phyloP scores from a whole-genome alignment of 2,113 vertebrate species.

The Microcebus tavaratra region DNA sequence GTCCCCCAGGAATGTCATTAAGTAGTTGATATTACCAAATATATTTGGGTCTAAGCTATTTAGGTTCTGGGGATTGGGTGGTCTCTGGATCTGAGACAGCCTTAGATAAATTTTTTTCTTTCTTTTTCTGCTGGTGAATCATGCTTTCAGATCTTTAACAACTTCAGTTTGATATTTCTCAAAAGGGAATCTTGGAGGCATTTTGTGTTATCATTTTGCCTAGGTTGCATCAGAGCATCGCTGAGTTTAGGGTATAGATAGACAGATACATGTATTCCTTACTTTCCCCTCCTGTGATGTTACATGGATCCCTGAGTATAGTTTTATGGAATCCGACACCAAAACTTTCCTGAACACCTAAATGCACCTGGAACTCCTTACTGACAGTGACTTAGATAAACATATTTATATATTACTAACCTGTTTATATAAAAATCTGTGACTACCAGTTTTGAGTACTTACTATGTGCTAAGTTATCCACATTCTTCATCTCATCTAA shows the following conservation, averaged over 20 bases:
- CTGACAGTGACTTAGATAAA: background rate
- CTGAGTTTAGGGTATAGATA: background rate
- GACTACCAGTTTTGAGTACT: background rate
- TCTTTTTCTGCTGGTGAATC: background rate
- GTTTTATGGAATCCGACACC: background rate
- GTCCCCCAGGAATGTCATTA: background rate
- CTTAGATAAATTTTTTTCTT: background rate
- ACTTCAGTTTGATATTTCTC: background rate
- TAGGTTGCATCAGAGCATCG: too few species aligned
- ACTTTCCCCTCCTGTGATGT: background rate
- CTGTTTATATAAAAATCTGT: background rate
- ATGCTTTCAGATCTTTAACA: background rate
- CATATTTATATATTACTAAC: background rate
- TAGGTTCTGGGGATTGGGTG: background rate
- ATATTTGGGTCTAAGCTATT: background rate
- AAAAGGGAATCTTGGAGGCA: background rate
- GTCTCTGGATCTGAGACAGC: background rate
- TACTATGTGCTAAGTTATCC: background rate
- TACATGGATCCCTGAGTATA: background rate
- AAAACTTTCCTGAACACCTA: background rate
- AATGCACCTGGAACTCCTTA: background rate
- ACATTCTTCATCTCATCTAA: background rate
- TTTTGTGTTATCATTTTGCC: background rate
- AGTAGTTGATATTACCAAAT: background rate
- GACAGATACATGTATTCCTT: background rate